Base-by-base conservation (phyloP, 2,888 invertebrate species). In the Vesta saturnalis region DNA sequence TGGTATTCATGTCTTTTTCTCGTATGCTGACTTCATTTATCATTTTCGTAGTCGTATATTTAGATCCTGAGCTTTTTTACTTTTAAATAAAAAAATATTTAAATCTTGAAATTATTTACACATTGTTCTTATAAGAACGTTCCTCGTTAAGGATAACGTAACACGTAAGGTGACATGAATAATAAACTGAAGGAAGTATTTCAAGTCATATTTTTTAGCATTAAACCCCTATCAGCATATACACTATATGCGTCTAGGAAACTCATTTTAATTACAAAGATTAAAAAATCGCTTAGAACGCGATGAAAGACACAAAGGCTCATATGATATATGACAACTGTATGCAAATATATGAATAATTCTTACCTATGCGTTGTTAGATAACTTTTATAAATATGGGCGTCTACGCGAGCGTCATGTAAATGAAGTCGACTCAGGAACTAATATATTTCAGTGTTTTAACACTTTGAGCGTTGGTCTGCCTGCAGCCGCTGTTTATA, bases 391-490 rank as follows among this genome's bases (percentile, higher is more conserved):
- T 82, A 81, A 74, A 74, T 74, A 74, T 74, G 72, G 70, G 71
- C 70, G 73, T 67, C 72, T 69, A 65, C 63, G 54, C 66, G 65
- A 67, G 66, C 62, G 67, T 68, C 67, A 72, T 72, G 72, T 72
- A 72, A 72, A 72, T 72, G 69, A 72, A 72, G 71, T 69, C 67
- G 69, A 66, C 72, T 70, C 73, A 73, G 75, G 81, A 82, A 82
- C 82, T 82, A 82, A 82, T 83, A 83, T 83, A 83, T 83, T 82
- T 82, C 80, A 80, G 80, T 80, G 80, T 81, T 82, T 82, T 82
- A 83, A 82, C 83, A 83, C 83, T 82, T 80, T 74, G 78, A 80
- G 80, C 79, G 80, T 79, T 77, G 78, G 78, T 74, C 79, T 78
- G 80, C 77, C 80, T 73, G 77, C 78, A 80, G 81, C 79, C 80